Evolutionary conservation across 2,888 invertebrate species (phyloP), one percentile per base, ranked within the genome.

Genomic region (Xanthia togata): DNA sequence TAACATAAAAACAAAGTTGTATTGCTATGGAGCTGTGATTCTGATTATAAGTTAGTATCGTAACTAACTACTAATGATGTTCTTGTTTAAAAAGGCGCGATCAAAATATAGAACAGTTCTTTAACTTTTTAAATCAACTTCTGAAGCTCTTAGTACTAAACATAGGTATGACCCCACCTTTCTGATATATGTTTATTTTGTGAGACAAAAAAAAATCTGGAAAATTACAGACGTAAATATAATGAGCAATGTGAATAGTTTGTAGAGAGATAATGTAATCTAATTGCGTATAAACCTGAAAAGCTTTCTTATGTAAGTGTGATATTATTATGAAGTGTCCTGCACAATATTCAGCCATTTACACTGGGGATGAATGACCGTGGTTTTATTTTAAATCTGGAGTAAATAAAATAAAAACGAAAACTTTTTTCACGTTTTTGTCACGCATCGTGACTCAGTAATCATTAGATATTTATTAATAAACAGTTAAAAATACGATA

Each of bases 401-500:
- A 57, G 12, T 80, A 53, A 65, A 59, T 74, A 60, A 76, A 76
- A 70, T 72, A 73, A 64, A 77, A 57, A 47, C n/a, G 23, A 23
- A 44, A 44, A 23, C 3, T 17, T 72, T 83, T 31, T 73, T 44
- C 41, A 59, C 41, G 70, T 70, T 23, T 67, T 69, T 72, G 72
- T 81, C 74, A 78, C 69, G 14, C 62, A 63, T 20, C 31, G 73
- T 84, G 82, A 84, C 53, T 88, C 87, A 83, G 69, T 53, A 65
- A 67, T 78, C 59, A 78, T 77, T 74, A 78, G 44, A 80, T 53
- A 76, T 77, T 82, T 88, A 87, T 89, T 81, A 83, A 84, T 82
- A 88, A 83, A 72, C 38, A 64, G 44, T 73, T 88, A 85, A 81
- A 86, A 87, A 88, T 88, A 78, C 47, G n/a, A 71, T 67, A 78